Evolutionary conservation across 1,140 invertebrate genomes (phyloP).

Genomic region (Apis laboriosa): DNA sequence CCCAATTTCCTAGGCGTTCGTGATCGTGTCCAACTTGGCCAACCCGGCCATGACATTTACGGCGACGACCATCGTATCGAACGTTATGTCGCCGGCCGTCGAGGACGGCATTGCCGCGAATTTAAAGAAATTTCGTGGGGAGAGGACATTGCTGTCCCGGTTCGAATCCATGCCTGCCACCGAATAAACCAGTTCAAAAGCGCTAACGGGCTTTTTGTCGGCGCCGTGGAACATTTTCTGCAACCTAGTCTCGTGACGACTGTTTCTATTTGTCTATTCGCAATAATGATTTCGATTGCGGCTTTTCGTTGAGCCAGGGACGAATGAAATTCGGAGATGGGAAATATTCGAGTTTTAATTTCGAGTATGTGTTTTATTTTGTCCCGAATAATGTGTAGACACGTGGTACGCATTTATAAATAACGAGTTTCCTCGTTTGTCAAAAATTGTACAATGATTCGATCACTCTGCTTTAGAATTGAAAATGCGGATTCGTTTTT

Average conservation of each 20-base stretch:
- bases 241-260: no score
- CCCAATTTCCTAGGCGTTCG: not conserved
- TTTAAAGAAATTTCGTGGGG: not conserved
- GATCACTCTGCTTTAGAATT: no score
- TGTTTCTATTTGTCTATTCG: not conserved
- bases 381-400: not conserved
- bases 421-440: no score
- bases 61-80: not conserved
- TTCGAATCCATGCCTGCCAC: not conserved
- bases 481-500: no score
- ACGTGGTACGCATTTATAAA: no score
- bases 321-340: not conserved
- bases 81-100: not conserved
- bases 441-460: no score
- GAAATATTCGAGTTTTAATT: not conserved
- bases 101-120: not conserved
- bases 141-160: not conserved
- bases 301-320: not conserved
- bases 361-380: not conserved
- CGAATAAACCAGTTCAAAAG: not conserved
- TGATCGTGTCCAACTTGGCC: not conserved
- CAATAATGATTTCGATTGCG: not conserved
- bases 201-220: not conserved
- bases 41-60: slow-evolving; percentile 6
- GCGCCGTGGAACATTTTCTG: not conserved